These are phyloP conservation scores for Campylorhamphus procurvoides DNA, from an alignment of 2,113 vertebrate genomes.

Conservation along the genomic window DNA sequence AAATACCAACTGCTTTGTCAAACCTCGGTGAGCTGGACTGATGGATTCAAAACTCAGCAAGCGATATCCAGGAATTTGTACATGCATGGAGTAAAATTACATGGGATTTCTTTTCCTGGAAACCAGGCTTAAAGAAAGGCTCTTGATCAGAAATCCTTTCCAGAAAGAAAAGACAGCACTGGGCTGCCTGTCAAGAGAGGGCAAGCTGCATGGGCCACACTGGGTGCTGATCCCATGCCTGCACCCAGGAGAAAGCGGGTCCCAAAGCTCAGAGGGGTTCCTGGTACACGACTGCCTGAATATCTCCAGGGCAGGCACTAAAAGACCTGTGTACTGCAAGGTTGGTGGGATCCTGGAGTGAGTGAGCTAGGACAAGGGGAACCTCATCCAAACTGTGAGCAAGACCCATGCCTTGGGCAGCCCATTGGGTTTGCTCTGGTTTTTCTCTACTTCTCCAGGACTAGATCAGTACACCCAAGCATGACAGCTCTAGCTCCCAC, in stretches of 20 bases:
- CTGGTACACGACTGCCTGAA: neutral
- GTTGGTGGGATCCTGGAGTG: neutral
- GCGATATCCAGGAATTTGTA: neutral
- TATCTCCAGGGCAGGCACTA: rapidly evolving
- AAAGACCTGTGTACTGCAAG: neutral
- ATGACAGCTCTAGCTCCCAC: neutral
- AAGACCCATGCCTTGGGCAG: neutral
- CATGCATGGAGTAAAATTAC: neutral
- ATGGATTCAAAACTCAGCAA: neutral
- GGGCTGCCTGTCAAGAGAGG: neutral
- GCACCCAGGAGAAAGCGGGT: neutral
- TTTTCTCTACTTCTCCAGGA: neutral
- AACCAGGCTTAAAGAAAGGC: neutral
- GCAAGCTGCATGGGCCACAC: rapidly evolving
- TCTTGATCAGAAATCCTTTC: neutral
- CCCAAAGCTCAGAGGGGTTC: neutral
- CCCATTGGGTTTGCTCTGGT: neutral
- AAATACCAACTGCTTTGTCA: neutral
- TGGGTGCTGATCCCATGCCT: neutral
- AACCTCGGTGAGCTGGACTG: neutral
- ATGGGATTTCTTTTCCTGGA: neutral
- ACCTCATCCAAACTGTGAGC: neutral
- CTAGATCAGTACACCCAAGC: neutral
- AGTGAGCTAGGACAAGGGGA: neutral
- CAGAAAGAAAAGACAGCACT: neutral